Evolutionary conservation across 1,140 invertebrate species (phyloP), one percentile per base, ranked within the genome.

Genomic region (Dryas iulia): DNA sequence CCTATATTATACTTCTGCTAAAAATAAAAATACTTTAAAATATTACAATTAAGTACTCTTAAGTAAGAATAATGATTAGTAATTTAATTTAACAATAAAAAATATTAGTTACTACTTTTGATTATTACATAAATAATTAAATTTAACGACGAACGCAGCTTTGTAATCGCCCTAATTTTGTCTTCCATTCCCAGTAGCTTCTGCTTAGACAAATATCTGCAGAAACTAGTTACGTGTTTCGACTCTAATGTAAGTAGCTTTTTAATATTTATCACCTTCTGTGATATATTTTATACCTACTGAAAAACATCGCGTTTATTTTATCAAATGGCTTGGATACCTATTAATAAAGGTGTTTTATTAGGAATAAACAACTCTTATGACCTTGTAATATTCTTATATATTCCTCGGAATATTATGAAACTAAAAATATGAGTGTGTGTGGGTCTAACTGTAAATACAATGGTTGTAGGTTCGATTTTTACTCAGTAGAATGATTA

Each of bases 171-270:
- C 77, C 78, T 81, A 65, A 74, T 26, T 66, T 62, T 69, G 68
- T 72, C 71, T 77, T 77, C 81, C 73, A 80, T 79, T 81, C 72
- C 80, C 77, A 78, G 81, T 77, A 79, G 79, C 77, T 81, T 87
- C 85, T 84, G 85, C 80, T 89, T 88, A 87, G 86, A 90, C 85
- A 87, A 89, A 90, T 87, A 87, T 86, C 84, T 82, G 78, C 81
- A 80, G 82, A 87, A 89, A 89, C 88, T 89, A 87, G 88, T 87
- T 89, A 88, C 84, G 84, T 87, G 84, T 83, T 79, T 69, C 77
- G 83, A 87, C 85, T 83, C 82, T 83, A 75, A 81, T 83, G 76
- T 77, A 82, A 81, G 75, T 78, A 79, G 74, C 74, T 82, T 85
- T 86, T 88, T 90, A 87, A 88, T 90, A 88, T 90, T 90, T 87